Base-by-base conservation (phyloP, 2,888 invertebrate species). In the Dicycla oo region DNA sequence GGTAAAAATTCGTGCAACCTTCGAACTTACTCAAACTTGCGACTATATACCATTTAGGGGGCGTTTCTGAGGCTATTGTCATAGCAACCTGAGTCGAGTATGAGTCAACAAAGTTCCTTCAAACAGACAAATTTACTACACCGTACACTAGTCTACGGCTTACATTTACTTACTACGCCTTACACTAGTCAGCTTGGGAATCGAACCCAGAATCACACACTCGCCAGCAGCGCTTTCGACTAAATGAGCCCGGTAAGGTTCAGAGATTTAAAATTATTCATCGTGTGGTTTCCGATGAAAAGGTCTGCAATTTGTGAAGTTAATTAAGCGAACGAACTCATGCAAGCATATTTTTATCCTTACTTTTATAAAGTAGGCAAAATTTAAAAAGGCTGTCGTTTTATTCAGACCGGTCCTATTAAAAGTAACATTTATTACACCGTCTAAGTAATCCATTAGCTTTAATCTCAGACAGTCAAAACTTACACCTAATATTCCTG, bases 281-380 rank as follows among this genome's bases (percentile, higher is more conserved):
- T 60, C 47, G 40, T 72, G 73, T 64, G 73, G 74, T 62, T 76
- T 65, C 47, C 61, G 34, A 66, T 80, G 54, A 77, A 77, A 73
- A 58, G 80, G 75, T 80, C 60, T 65, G 67, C 78, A 76, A 86
- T 82, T 84, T 78, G 69, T 69, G 53, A 75, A 78, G 82, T 80
- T 84, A 86, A 86, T 86, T 86, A 84, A 74, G 45, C 45, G 76
- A 63, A 80, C 30, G 66, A 80, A 80, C 65, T 62, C 76, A 78
- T 69, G 76, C 61, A 69, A 69, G 69, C 81, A 53, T 63, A 74
- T 75, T 81, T 80, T 80, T 66, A 66, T 69, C 47, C 26, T n/a
- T 57, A 53, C 43, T 65, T 57, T 69, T 61, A 54, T 73, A 13
- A 13, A 67, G 40, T 57, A 15, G 45, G 26, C 20, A 67, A 63